Base-by-base conservation (phyloP, 2,888 invertebrate species). In the Lepidonotus clava region DNA sequence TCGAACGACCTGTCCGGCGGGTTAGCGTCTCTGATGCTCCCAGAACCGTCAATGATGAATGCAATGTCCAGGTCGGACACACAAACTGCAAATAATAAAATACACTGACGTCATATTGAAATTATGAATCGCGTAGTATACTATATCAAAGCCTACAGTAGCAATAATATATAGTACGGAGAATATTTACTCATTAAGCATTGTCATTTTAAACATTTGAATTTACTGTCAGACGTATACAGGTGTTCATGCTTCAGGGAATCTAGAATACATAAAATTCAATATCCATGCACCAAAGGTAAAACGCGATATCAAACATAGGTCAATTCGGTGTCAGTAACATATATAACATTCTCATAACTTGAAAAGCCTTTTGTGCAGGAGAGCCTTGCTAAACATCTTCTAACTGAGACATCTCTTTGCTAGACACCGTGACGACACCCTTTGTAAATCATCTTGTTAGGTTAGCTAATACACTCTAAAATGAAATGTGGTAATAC, bases 21-120 rank as follows among this genome's bases (percentile, higher is more conserved):
- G 32, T 80, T 80, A 21, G 80, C 41, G 21, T 80, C 80, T 46
- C 80, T 1, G 2, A 80, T 80, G 32, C 80, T 80, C 1, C 80
- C 80, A 46, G 80, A 80, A n/a, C 80, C 80, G 46, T 80, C 80
- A 28, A 80, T 80, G 80, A 80, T 80, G 80, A 80, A 80, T 21
- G 21, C 77, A n/a, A 77, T 40, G n/a, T 77, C 77, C 77, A 77
- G 4, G n/a, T 77, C 40, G 8, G 14, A n/a, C 5, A 18, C 11
- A 21, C 80, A 80, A 1, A 80, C 80, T 80, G 80, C 28, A 36
- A 71, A 56, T 18, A 56, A 56, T 56, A 4, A 21, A 56, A 46
- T 46, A 46, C 46, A 46, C 46, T 46, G 6, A 46, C 18, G 46
- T 46, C 46, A 18, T 46, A 18, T 46, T 46, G 46, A 18, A 46